Evolutionary conservation across 2,797 vertebrate species (phyloP).

Genomic region (Pangasius sanitwongsei): DNA sequence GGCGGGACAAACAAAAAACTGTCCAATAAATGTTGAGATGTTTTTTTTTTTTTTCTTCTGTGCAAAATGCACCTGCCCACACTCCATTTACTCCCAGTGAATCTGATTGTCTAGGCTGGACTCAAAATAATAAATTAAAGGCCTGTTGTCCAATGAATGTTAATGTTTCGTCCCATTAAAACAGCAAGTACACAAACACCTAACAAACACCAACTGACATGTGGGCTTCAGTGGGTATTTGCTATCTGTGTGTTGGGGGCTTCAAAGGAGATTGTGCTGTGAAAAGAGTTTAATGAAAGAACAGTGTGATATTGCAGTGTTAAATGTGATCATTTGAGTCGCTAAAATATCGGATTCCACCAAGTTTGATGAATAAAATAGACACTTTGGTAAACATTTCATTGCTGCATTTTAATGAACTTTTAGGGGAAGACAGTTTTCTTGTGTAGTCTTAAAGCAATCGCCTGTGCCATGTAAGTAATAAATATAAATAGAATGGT

Average conservation of each 20-base stretch:
- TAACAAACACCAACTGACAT: not conserved
- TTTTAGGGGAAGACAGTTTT: not conserved
- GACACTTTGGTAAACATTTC: not conserved
- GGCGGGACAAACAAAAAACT: not conserved
- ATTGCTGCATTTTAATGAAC: not conserved
- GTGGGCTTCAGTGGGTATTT: not conserved
- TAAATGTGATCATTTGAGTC: not conserved
- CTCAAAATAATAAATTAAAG: not conserved
- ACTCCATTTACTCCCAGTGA: not conserved
- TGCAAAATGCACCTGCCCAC: not conserved
- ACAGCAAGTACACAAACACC: not conserved
- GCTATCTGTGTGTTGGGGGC: not conserved
- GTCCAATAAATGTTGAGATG: not conserved
- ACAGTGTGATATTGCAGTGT: not conserved
- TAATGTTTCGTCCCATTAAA: not conserved
- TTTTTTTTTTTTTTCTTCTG: not conserved
- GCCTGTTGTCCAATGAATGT: too few relatives aligned
- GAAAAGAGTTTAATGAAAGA: not conserved
- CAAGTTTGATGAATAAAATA: not conserved
- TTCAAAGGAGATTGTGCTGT: not conserved
- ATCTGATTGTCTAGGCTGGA: not conserved
- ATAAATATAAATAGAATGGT: not conserved
- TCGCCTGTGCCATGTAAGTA: not conserved
- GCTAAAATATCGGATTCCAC: not conserved
- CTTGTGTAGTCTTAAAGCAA: not conserved